Base-by-base conservation (phyloP, 2,888 invertebrate genomes). In the Lasioglossum figueresi region DNA sequence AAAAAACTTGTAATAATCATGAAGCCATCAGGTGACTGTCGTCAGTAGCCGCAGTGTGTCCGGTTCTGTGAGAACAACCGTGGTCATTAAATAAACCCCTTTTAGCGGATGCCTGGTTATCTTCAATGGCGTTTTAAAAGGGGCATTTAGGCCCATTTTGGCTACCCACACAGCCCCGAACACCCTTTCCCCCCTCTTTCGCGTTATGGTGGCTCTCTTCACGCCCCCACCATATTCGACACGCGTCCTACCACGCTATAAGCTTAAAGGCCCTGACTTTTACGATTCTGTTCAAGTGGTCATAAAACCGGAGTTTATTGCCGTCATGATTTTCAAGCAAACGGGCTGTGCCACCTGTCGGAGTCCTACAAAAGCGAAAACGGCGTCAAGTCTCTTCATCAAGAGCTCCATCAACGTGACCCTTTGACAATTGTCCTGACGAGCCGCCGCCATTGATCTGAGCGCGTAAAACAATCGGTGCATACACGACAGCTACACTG, bases 251-350 rank as follows among this genome's bases (percentile, higher is more conserved):
- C 93, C 91, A 91, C 89, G 89, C 92, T 91, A 92, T 92, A 92
- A 93, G 94, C 95, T 95, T 93, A 94, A 93, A 95, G 94, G 94
- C 94, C 94, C 94, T 95, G 96, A 96, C 96, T 95, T 96, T 96
- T 96, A 96, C 95, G 96, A 96, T 95, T 95, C 95, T 94, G 94
- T 95, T 96, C 95, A 96, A 96, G 96, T 95, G 95, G 95, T 95
- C 95, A 95, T 96, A 96, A 96, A 96, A 96, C 95, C 95, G 94
- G 94, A 95, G 95, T 96, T 95, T 95, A 96, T 95, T 95, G 94
- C 95, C 95, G 95, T 94, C 95, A 95, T 95, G 95, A 95, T 95
- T 95, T 94, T 94, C 94, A 94, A 94, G 95, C 94, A 93, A 94
- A 94, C 94, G 93, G 94, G 91, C 93, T 94, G 63, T 63, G 93